Evolutionary conservation across 2,888 invertebrate genomes (phyloP), one percentile per base, ranked within the genome.

Genomic region (Anoplius nigerrimus): DNA sequence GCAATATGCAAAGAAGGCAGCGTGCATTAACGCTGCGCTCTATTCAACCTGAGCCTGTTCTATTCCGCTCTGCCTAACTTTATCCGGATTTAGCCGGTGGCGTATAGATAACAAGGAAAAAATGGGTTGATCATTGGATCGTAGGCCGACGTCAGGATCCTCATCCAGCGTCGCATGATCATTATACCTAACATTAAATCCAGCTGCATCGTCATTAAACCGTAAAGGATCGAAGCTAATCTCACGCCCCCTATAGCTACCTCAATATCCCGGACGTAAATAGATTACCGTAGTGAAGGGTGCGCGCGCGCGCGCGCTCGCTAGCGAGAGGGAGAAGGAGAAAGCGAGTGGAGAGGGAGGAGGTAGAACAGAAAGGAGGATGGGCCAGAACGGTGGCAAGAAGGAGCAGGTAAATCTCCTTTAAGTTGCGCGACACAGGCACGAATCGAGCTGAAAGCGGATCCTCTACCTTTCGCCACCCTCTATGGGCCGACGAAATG

Each of bases 181-280:
- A 34, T 34, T 34, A 34, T 34, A 34, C 34, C 34, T 34, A 34
- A 34, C 34, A 62, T 66, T 66, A 66, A 66, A 66, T 66, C 56
- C 56, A 66, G 66, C 56, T 62, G 66, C 66, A 55, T 66, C 66
- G 66, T 34, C 34, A 34, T 62, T 62, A 62, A 66, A 56, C 42
- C 55, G 56, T 62, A 55, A 43, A 56, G 67, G 72, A 72, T 76
- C 76, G 69, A 67, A 69, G 76, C 64, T 76, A 76, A 74, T 76
- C 76, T 66, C 65, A 13, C 65, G 66, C 66, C 52, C 56, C 65
- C 63, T 68, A 63, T 69, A 76, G 74, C 74, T 65, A 65, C 71
- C 77, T 70, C 72, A 69, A 77, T 77, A 77, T 77, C 72, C 77
- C 69, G 66, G 72, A 76, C 75, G 72, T 74, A 77, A 77, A 77